Evolutionary conservation across 2,888 invertebrate species (phyloP).

Genomic region (Azorinus chamasolen): DNA sequence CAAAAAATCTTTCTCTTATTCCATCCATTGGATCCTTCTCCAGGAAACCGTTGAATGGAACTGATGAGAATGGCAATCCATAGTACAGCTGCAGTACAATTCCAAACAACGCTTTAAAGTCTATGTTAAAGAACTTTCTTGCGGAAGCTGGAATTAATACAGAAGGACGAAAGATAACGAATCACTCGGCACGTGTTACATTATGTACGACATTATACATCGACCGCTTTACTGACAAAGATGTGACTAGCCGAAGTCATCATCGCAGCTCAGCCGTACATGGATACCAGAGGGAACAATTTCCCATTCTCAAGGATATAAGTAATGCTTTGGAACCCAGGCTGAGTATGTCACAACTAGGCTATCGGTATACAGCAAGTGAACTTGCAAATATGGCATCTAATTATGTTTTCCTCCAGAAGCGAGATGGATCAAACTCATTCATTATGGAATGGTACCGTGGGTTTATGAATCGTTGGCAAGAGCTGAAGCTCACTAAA

Average conservation of each 20-base stretch:
- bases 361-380: constrained; percentile 12
- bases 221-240: no score
- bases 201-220: constrained; percentile 27
- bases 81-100: constrained; percentile 11
- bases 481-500: constrained; percentile 10
- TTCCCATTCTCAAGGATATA: constrained; percentile 4
- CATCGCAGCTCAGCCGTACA: constrained; percentile 21
- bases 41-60: constrained; percentile 13
- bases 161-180: no score
- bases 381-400: constrained; percentile 9
- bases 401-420: constrained; percentile 8
- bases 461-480: constrained; percentile 16
- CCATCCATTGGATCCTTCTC: constrained; percentile 12
- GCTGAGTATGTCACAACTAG: constrained; percentile 18
- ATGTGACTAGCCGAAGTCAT: constrained; percentile 19
- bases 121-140: constrained; percentile 17
- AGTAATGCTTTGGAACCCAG: constrained; percentile 12
- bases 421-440: constrained; percentile 10
- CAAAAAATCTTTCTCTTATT: constrained; percentile 13
- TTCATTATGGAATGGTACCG: constrained; percentile 13
- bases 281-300: constrained; percentile 16
- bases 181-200: constrained; percentile 26
- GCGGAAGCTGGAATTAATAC: constrained; percentile 16
- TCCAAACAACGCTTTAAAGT: constrained; percentile 12
- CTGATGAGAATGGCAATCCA: constrained; percentile 1